Base-by-base conservation (phyloP, 2,797 vertebrate species). In the Anguilla megastoma region DNA sequence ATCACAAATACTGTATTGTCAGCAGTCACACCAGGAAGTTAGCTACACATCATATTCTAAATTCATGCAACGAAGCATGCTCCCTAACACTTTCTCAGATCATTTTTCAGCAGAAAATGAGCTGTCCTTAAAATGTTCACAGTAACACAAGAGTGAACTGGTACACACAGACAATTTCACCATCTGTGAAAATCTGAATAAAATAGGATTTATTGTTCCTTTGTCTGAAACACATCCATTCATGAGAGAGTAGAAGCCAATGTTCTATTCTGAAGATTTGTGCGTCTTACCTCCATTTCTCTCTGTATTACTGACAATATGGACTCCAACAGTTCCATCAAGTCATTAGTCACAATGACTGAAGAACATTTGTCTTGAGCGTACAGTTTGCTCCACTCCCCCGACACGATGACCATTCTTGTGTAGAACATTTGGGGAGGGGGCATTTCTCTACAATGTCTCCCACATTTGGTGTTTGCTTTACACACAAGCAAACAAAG, bases 271-370 rank as follows among this genome's bases (percentile, higher is more conserved):
- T 21, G 24, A 82, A 50, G 6, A 24, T 82, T 30, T 21, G 8
- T 80, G 33, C 76, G 24, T 80, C 76, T 18, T 36, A 36, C 36
- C 74, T 79, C 16, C 27, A 80, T 48, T 6, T 45, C 41, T 24
- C 36, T 80, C 36, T 48, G 16, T 50, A 50, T n/a, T 82, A 12
- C 21, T 9, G 45, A 48, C 45, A 82, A n/a, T n/a, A 50, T 48
- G 33, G 74, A 79, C 33, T 79, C 74, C 16, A 41, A 41, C 74
- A 82, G 41, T 50, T 50, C 41, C 79, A 82, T 82, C 41, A 82
- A 21, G 45, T 82, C 79, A 48, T 82, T 82, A 21, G 79, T 82
- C 79, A 82, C 79, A 82, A 21, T 24, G 79, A 82, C 18, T 82
- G 79, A 82, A 14, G 45, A 82, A 82, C 79, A 82, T 82, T 82